These are phyloP conservation scores for Cylindroiulus punctatus DNA, from an alignment of 2,888 invertebrate species.

Conservation along the genomic window DNA sequence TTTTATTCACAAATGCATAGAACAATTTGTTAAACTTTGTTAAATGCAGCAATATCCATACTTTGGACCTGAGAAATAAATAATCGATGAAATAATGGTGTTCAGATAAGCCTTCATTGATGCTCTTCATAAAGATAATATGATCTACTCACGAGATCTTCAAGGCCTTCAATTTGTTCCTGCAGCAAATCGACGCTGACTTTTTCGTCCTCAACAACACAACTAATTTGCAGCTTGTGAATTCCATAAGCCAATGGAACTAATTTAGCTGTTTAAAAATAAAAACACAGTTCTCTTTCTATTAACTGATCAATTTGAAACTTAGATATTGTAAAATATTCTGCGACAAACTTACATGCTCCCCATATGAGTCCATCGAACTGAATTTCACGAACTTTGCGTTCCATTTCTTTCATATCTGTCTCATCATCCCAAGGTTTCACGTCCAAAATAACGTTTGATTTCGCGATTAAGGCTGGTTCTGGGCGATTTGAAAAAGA, in stretches of 20 bases:
- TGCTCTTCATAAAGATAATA: background rate
- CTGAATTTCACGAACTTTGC: constrained; percentile 65
- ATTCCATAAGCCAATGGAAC: constrained; percentile 68
- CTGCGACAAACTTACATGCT: constrained; percentile 63
- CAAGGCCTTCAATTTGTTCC: constrained; percentile 62
- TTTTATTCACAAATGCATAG: background rate
- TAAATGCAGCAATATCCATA: constrained; percentile 62
- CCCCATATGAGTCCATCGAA: constrained; percentile 70
- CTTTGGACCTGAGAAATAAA: constrained; percentile 60
- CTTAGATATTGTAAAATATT: constrained; percentile 51
- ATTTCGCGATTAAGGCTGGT: constrained; percentile 68
- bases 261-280: constrained; percentile 64
- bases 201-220: constrained; percentile 68
- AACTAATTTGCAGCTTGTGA: constrained; percentile 67
- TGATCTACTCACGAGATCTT: constrained; percentile 59
- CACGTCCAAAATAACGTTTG: constrained; percentile 69
- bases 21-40: constrained; percentile 60
- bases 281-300: background rate
- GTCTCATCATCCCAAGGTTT: constrained; percentile 71
- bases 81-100: background rate
- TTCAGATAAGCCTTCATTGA: background rate
- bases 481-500: constrained; percentile 60
- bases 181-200: constrained; percentile 62
- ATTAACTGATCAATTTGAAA: background rate
- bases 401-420: constrained; percentile 68